Conservation (phyloP, 2,888 invertebrate genomes). For the Andrena hattorfiana region DNA sequence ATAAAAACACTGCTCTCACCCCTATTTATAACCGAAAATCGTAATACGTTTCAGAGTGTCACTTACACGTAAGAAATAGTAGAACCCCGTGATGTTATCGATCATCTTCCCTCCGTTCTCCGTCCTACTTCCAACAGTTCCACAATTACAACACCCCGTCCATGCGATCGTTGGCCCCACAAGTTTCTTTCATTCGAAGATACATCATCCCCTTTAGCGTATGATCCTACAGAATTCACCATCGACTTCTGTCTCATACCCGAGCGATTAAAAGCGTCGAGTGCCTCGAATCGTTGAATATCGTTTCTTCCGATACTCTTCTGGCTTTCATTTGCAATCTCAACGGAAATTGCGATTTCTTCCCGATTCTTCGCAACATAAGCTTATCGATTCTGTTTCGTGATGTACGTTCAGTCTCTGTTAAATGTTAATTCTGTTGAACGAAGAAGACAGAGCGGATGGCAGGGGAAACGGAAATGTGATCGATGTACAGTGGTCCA, state of each 20-base stretch:
- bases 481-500: background rate
- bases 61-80: conserved; percentile 64
- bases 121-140: background rate
- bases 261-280: background rate
- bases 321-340: conserved; percentile 5
- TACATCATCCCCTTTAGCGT: conserved; percentile 3
- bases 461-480: background rate
- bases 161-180: background rate
- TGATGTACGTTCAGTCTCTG: background rate
- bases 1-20: no score
- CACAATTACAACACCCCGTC: background rate
- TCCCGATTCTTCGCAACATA: background rate
- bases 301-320: background rate
- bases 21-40: background rate
- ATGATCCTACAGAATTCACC: background rate
- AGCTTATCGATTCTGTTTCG: background rate
- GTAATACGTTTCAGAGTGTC: background rate
- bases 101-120: conserved; percentile 45
- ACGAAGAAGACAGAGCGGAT: background rate
- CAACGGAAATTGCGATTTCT: background rate
- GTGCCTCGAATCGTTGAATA: background rate
- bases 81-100: conserved; percentile 58
- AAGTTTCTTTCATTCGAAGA: background rate
- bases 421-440: background rate
- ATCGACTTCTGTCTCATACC: conserved; percentile 17